Conservation (phyloP, 1,140 invertebrate species). For the Drosophila serrata region DNA sequence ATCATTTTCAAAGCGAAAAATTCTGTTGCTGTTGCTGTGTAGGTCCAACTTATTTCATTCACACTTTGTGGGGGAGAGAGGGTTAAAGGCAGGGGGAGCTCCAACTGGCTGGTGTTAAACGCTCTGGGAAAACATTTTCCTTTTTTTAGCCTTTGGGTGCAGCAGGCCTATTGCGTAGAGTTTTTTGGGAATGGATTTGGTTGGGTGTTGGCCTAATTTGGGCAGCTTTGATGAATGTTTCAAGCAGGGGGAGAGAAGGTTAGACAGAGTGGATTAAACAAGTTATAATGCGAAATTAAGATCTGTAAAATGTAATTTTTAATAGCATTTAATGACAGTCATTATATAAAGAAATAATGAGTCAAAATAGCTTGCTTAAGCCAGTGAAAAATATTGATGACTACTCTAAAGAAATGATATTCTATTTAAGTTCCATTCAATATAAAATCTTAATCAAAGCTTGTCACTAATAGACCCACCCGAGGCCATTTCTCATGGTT, state of each 20-base stretch:
- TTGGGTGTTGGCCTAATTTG: constrained; percentile 25
- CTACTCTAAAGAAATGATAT: no score
- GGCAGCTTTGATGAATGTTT: constrained; percentile 23
- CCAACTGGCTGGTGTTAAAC: constrained; percentile 41
- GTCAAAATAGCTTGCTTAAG: not conserved
- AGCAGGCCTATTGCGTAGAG: constrained; percentile 8
- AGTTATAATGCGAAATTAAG: constrained; percentile 16
- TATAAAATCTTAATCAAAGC: not conserved
- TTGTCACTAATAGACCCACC: constrained; percentile 48
- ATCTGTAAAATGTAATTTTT: not conserved
- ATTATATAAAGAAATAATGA: not conserved
- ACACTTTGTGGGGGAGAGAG: constrained; percentile 30
- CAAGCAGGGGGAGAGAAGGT: no score
- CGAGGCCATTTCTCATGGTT: constrained; percentile 49
- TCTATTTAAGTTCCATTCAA: not conserved
- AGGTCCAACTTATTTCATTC: constrained; percentile 58
- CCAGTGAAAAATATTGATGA: not conserved
- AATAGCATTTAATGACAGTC: not conserved
- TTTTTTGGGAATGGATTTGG: constrained; percentile 5
- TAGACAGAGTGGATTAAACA: constrained; percentile 2
- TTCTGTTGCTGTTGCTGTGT: constrained; percentile 31
- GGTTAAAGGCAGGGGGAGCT: not conserved
- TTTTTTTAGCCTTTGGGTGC: constrained; percentile 26
- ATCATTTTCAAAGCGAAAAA: constrained; percentile 68
- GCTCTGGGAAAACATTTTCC: constrained; percentile 51